A percentile compares a stretch with the other conserved stretches of the same genome.
Conservation (phyloP, 2,888 invertebrate species). For the Synergus japonicus region DNA sequence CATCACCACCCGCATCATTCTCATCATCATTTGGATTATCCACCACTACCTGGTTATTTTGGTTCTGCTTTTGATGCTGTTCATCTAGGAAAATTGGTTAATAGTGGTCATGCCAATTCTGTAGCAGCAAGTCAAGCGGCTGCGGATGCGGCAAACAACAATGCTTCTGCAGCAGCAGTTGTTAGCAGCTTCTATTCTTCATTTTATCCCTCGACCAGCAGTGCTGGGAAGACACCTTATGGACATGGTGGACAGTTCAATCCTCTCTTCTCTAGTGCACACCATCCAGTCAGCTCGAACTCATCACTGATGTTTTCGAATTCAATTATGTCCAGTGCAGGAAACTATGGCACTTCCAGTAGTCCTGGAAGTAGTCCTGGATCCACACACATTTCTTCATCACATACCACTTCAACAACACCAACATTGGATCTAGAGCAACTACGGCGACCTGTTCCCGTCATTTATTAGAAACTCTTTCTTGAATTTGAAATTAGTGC, state of each 20-base stretch:
- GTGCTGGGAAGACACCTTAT: slow-evolving; percentile 79
- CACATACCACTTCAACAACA: slow-evolving; percentile 76
- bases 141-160: slow-evolving; percentile 78
- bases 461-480: slow-evolving; percentile 81
- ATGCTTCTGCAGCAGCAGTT: slow-evolving; percentile 79
- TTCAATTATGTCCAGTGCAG: slow-evolving; percentile 47
- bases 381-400: slow-evolving; percentile 62
- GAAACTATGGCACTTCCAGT: slow-evolving; percentile 52
- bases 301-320: slow-evolving; percentile 78
- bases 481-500: background rate
- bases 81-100: slow-evolving; percentile 82
- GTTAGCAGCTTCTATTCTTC: slow-evolving; percentile 85
- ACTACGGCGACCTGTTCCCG: slow-evolving; percentile 84
- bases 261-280: slow-evolving; percentile 56
- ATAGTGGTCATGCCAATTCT: slow-evolving; percentile 75
- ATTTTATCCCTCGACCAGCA: slow-evolving; percentile 80
- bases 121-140: slow-evolving; percentile 74
- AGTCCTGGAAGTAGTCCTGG: slow-evolving; percentile 67
- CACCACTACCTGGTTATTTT: slow-evolving; percentile 85
- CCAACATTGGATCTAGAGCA: slow-evolving; percentile 78
- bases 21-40: slow-evolving; percentile 80
- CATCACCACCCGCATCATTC: slow-evolving; percentile 63
- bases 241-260: slow-evolving; percentile 65
- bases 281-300: slow-evolving; percentile 78
- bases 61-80: slow-evolving; percentile 86